Percentiles rank a stretch among this genome's conserved stretches.
Evolutionary conservation across 2,888 invertebrate species (phyloP).

Genomic region (Cantharis flavilabris): DNA sequence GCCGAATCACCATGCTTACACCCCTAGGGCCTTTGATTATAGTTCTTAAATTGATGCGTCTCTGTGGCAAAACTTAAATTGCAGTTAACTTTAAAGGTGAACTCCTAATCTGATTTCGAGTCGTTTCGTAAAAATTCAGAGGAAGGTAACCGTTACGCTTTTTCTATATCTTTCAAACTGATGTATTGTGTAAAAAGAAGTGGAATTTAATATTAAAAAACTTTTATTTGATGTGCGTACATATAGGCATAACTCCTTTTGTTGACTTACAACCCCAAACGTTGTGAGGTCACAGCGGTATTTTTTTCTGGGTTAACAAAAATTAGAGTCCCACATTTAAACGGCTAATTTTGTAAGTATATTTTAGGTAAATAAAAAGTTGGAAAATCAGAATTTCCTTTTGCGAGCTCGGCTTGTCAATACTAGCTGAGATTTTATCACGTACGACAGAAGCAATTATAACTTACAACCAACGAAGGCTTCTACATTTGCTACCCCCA

Average conservation of each 20-base stretch:
- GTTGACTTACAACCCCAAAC: neutral
- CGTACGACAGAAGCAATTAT: conserved; percentile 40
- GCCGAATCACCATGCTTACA: too few relatives aligned
- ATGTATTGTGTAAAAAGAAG: neutral
- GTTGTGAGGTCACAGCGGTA: neutral
- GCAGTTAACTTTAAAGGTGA: too few relatives aligned
- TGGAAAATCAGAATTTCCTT: neutral
- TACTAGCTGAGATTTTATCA: conserved; percentile 27
- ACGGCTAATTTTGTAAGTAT: neutral
- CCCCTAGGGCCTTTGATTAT: too few relatives aligned
- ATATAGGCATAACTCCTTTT: neutral
- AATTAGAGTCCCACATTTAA: neutral
- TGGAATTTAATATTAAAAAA: neutral
- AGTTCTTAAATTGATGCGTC: too few relatives aligned
- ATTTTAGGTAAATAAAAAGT: neutral
- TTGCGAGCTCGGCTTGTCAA: neutral
- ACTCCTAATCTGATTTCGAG: neutral
- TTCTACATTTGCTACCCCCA: conserved; percentile 24
- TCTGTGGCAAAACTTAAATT: too few relatives aligned
- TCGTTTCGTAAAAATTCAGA: neutral
- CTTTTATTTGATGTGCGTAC: neutral
- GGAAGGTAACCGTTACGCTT: neutral
- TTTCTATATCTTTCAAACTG: neutral
- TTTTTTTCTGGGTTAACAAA: neutral
- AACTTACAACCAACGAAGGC: conserved; percentile 29